phyloP scores from a whole-genome alignment of 2,113 vertebrate genomes.

The Clarias gariepinus region DNA sequence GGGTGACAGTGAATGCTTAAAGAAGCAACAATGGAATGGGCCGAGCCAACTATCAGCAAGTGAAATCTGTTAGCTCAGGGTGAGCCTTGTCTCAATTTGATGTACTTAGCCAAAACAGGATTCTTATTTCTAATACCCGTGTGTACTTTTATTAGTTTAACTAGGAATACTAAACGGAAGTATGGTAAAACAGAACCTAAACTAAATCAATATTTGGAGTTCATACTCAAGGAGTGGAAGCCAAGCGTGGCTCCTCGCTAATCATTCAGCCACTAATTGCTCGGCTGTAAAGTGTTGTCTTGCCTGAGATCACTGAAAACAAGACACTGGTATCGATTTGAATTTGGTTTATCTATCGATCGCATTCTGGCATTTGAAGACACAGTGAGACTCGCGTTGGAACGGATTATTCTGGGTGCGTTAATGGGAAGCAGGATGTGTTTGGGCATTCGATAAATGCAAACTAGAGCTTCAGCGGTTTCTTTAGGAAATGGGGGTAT shows the following conservation, averaged over 20 bases:
- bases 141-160: not conserved
- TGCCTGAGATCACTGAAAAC: no score
- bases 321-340: not conserved
- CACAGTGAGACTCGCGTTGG: no score
- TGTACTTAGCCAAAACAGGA: not conserved
- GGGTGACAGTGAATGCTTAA: not conserved
- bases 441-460: not conserved
- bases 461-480: not conserved
- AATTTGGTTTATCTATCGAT: conserved; percentile 6
- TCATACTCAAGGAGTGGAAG: no score
- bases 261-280: not conserved
- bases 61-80: not conserved
- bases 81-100: not conserved
- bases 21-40: not conserved
- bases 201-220: not conserved
- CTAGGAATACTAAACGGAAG: not conserved
- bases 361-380: not conserved
- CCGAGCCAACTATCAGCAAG: not conserved
- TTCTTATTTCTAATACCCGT: not conserved
- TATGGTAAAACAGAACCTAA: no score
- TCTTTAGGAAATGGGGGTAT: not conserved
- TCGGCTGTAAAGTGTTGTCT: not conserved
- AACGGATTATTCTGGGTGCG: not conserved
- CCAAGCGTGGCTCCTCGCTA: not conserved
- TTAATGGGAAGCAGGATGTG: not conserved